Evolutionary conservation across 1,140 invertebrate genomes (phyloP).

Genomic region (Catajapyx aquilonaris): DNA sequence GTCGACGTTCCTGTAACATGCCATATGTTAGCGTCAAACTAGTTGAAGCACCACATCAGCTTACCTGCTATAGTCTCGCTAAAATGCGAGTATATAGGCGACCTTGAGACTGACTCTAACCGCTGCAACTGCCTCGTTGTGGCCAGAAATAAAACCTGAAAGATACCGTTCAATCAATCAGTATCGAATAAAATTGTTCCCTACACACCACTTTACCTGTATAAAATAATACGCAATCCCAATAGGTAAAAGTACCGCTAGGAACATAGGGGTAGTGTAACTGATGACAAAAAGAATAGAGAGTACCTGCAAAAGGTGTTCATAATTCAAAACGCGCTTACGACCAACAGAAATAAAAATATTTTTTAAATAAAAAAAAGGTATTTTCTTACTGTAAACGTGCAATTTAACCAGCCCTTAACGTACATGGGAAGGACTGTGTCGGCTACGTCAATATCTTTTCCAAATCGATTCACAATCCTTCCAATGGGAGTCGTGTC

Average conservation of each 20-base stretch:
- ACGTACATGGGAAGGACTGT: constrained; percentile 10
- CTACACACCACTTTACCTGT: constrained; percentile 19
- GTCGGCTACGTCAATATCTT: constrained; percentile 27
- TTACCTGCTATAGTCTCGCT: constrained; percentile 31
- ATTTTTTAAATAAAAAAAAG: neutral
- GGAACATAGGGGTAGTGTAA: constrained; percentile 29
- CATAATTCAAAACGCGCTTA: neutral
- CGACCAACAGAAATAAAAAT: neutral
- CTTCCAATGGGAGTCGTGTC: constrained; percentile 23
- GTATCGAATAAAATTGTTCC: neutral
- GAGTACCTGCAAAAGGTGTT: constrained; percentile 17
- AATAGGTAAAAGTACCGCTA: constrained; percentile 29
- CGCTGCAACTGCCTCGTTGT: constrained; percentile 38
- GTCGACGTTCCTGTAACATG: constrained; percentile 19
- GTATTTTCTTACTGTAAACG: neutral
- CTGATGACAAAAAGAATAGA: constrained; percentile 27
- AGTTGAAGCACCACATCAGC: constrained; percentile 37
- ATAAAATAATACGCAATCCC: constrained; percentile 30
- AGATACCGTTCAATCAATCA: constrained; percentile 18
- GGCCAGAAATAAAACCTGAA: constrained; percentile 33
- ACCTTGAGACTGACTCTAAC: constrained; percentile 34
- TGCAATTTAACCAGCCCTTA: constrained; percentile 11
- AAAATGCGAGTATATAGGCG: constrained; percentile 43
- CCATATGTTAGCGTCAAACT: too few relatives aligned
- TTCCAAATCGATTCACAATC: constrained; percentile 26